Evolutionary conservation across 1,140 invertebrate species (phyloP), one percentile per base, ranked within the genome.

Genomic region (Ylistrum balloti): DNA sequence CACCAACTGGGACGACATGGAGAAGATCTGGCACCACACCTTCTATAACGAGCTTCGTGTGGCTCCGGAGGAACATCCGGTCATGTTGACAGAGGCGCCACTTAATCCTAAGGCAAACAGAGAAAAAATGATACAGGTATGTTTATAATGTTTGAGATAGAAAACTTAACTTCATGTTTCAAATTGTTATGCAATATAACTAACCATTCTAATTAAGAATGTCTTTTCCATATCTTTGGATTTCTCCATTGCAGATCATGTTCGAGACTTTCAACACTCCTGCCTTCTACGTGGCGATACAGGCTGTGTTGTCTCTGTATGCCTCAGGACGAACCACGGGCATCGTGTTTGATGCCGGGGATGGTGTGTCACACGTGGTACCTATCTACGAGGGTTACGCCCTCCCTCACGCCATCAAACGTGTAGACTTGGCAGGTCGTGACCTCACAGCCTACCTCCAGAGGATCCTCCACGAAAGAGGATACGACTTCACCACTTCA

Each of bases 361-460:
- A 93, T 90, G 92, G 93, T 28, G 95, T 95, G 56, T 98, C 98
- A 15, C 98, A 99, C 97, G 98, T 98, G 38, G 98, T 99, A 74
- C 98, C 98, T 96, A 96, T 95, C 48, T 99, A 99, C 96, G 98
- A 99, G 97, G 98, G 97, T 98, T 97, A 97, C 93, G 97, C 97
- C 88, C 94, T 97, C 22, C 97, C 97, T 17, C 97, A 97, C 93
- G 98, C 98, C 95, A 98, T 99, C 95, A 97, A 98, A 45, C 97
- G 98, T 97, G 96, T 99, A 94, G 98, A 99, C 96, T 97, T 99
- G 95, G 98, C 98, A 94, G 99, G 99, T 91, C 98, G 99, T 94
- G 99, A 99, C 96, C 97, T 99, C 95, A 99, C 99, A 93, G 98
- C 99, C 96, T 99, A 99, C 97, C 97, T 99, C 96, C 98, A 99